Base-by-base conservation (phyloP, 2,797 vertebrate species). In the Dryobates pubescens region DNA sequence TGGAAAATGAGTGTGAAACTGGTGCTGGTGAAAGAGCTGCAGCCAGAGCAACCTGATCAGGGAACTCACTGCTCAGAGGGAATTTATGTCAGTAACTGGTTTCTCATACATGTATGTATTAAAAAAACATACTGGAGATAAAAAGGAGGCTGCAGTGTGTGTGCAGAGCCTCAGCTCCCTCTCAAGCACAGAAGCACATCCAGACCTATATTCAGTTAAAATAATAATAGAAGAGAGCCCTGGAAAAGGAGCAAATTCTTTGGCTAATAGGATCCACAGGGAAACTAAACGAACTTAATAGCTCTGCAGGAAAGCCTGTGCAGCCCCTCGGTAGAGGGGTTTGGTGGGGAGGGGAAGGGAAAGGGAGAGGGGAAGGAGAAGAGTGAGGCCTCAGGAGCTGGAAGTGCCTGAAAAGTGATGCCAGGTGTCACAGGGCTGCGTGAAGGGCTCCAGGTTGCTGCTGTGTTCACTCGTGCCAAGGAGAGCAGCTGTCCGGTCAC, bases 191-290 rank as follows among this genome's bases (percentile, higher is more conserved):
- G 17, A 89, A 77, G 67, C 69, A 70, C n/a, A 64, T 51, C 64
- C 10, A 63, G 45, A 75, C 72, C 63, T 74, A 88, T 92, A 82
- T 88, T 61, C 57, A 84, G 93, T 89, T 93, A 86, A 93, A 95
- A 90, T 79, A 92, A 74, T 70, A 45, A 92, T 54, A 57, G n/a
- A 92, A 93, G 86, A 29, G 75, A 84, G 19, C 59, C 68, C 80
- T 72, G 76, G 92, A 94, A 94, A 94, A 76, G 30, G 64, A 95
- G 73, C 4, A 54, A 69, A 94, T 91, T 92, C 76, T 94, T 95
- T 63, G 74, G 61, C 93, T 97, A 91, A 95, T 90, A 76, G 86
- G 93, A 96, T 95, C 95, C 93, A 69, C 61, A 86, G 92, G 94
- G 95, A 97, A 93, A 90, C 88, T 67, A 76, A 72, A 58, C 49